A percentile compares a stretch with the other conserved stretches of the same genome.
These are phyloP conservation scores for Periplaneta americana DNA, from an alignment of 1,140 invertebrate genomes.

Conservation along the genomic window DNA sequence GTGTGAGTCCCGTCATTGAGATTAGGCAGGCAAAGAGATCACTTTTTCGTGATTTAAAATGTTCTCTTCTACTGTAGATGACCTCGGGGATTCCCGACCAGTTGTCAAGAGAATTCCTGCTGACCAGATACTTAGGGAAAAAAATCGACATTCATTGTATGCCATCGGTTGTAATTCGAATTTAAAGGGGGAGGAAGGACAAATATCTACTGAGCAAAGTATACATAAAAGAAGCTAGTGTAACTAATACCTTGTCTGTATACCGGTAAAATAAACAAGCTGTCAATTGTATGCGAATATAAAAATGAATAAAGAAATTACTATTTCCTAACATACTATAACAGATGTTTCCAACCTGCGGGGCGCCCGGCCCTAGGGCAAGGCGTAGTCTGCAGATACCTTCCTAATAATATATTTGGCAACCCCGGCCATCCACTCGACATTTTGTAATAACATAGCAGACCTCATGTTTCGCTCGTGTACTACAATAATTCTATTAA, in stretches of 20 bases:
- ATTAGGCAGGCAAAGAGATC: not conserved
- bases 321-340: not conserved
- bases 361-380: not conserved
- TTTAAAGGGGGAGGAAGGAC: not conserved
- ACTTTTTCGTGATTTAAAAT: not conserved
- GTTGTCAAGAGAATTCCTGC: not conserved
- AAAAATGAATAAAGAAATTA: not conserved
- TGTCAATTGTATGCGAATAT: not conserved
- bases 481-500: no score
- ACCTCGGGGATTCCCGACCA: not conserved
- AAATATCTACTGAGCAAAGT: not conserved
- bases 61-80: not conserved
- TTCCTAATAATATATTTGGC: no score
- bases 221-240: not conserved
- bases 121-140: not conserved
- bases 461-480: no score
- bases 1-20: no score
- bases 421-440: no score
- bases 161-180: not conserved
- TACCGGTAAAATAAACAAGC: not conserved
- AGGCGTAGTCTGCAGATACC: no score
- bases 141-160: not conserved
- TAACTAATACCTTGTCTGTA: not conserved
- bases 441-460: no score
- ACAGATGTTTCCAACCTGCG: not conserved